These are phyloP conservation scores for Pteronotus mesoamericanus DNA, from an alignment of 2,797 vertebrate genomes.

Conservation along the genomic window DNA sequence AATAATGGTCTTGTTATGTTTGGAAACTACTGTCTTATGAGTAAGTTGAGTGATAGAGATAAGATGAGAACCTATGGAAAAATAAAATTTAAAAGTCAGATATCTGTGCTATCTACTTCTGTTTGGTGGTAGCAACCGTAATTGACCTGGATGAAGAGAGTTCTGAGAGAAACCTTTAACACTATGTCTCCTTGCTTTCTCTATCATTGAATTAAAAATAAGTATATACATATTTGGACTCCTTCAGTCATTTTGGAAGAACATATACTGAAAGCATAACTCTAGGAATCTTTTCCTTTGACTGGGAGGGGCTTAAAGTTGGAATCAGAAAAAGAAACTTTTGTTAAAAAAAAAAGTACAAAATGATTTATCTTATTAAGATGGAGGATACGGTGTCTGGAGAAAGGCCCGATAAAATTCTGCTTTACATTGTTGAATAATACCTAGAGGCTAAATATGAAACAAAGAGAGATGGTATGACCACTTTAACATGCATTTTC, in stretches of 20 bases:
- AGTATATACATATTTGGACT: not conserved
- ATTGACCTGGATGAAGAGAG: not conserved
- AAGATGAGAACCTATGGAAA: not conserved
- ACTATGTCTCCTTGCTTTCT: not conserved
- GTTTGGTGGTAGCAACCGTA: not conserved
- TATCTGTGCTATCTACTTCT: not conserved
- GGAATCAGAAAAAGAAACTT: not conserved
- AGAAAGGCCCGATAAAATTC: not conserved
- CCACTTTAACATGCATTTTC: not conserved
- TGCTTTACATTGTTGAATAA: not conserved
- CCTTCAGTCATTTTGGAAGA: not conserved
- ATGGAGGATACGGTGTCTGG: not conserved
- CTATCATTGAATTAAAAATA: slow-evolving; percentile 6
- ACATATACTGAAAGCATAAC: not conserved
- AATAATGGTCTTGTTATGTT: not conserved
- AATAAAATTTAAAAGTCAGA: not conserved
- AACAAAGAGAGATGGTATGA: not conserved
- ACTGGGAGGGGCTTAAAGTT: not conserved
- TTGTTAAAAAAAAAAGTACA: not conserved
- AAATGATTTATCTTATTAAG: not conserved
- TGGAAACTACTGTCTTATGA: not conserved
- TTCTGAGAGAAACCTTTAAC: not conserved
- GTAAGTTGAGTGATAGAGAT: not conserved
- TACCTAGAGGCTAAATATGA: not conserved
- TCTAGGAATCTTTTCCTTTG: not conserved